Base-by-base conservation (phyloP, 1,140 invertebrate genomes). In the Brachionus paranguensis region DNA sequence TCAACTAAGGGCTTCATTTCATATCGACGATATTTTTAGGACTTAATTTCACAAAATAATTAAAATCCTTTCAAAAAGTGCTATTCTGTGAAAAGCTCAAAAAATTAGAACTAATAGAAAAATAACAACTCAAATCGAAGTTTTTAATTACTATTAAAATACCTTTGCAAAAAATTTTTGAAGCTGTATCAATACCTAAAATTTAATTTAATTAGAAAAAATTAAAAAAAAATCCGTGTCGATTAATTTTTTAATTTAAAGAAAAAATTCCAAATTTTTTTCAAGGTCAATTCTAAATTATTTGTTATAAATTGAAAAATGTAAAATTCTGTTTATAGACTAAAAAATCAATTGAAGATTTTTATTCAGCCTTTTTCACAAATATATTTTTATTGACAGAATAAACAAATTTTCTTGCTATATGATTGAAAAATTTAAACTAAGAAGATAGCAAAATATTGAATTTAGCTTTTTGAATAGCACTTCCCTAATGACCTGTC, bases 1-100 rank as follows among this genome's bases (percentile, higher is more conserved):
- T 60, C 53, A 60, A 60, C 53, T 10, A 68, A 68, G 65, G 65
- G 65, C 65, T 68, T 41, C 33, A 68, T 68, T 68, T 68, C n/a
- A 41, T 33, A 24, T 68, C 27, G 33, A 12, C 65, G 27, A 68
- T 68, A 33, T 68, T 29, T 41, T 68, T 68, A 68, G 33, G 65
- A 41, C 33, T 68, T 68, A 33, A 68, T 33, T 37, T 68, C 33
- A 14, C 33, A 68, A 68, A 68, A 68, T 60, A 60, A 60, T 60
- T 60, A 60, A 60, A 60, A 55, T 20, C 17, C 7, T 20, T 55
- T 55, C 1, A 20, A 55, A 60, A 60, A 60, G 17, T 60, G 53
- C 53, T 60, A 27, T 60, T 60, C 53, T 60, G 20, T 27, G 53
- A 24, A 60, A 60, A 60, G 53, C 53, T 60, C 20, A 8, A 8